Conservation (phyloP, 2,113 vertebrate genomes). For the Pelvicachromis taeniatus region DNA sequence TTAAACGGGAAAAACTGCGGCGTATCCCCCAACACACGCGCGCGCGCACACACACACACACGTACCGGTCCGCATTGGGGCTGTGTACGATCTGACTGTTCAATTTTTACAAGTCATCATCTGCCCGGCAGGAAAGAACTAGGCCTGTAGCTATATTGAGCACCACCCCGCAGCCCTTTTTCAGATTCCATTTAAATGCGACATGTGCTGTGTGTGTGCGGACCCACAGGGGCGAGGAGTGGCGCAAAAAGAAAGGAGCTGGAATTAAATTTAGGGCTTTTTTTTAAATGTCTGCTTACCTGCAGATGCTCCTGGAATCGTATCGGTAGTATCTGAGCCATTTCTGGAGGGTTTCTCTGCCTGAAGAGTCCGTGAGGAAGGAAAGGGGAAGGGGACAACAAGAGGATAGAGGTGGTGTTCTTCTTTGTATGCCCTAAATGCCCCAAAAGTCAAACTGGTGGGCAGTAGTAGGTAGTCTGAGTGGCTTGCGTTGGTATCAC, state of each 20-base stretch:
- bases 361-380: slow-evolving; percentile 39
- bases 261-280: neutral
- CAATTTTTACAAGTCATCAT: slow-evolving; percentile 76
- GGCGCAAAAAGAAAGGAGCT: neutral
- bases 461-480: neutral
- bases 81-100: slow-evolving; percentile 43
- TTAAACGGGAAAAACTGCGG: slow-evolving; percentile 22
- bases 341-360: slow-evolving; percentile 48
- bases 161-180: slow-evolving; percentile 56
- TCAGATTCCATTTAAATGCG: slow-evolving; percentile 62
- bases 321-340: slow-evolving; percentile 79
- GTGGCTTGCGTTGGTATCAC: slow-evolving; percentile 43
- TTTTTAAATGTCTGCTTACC: slow-evolving; percentile 62
- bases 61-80: slow-evolving; percentile 34
- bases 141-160: slow-evolving; percentile 75
- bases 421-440: slow-evolving; percentile 21
- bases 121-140: slow-evolving; percentile 59
- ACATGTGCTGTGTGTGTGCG: slow-evolving; percentile 39
- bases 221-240: neutral
- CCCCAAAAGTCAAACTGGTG: slow-evolving; percentile 45
- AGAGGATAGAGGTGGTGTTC: slow-evolving; percentile 41
- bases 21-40: neutral
- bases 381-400: slow-evolving; percentile 60
- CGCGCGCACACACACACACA: neutral
- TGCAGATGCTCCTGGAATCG: slow-evolving; percentile 81